phyloP scores from a whole-genome alignment of 2,888 invertebrate genomes.

The Andrena fulva region DNA sequence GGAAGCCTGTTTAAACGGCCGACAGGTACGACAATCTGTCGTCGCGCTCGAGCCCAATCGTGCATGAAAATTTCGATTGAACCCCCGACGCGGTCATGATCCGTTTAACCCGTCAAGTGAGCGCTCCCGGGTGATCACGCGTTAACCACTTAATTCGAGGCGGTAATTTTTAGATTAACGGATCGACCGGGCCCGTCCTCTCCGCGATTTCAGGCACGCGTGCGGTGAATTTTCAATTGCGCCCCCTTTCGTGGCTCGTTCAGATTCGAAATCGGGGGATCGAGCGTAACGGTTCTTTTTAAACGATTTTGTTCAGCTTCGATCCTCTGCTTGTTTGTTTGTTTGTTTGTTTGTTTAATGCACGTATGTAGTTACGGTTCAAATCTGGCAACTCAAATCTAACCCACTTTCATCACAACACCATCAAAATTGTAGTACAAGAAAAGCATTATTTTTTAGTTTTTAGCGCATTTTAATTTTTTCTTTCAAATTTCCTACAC shows the following conservation, averaged over 20 bases:
- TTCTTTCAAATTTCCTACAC: not conserved
- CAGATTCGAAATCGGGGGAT: not conserved
- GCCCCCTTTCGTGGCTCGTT: not conserved
- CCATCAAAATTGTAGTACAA: no score
- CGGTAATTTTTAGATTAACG: constrained; percentile 51
- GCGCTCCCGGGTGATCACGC: constrained; percentile 46
- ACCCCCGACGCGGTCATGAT: constrained; percentile 47
- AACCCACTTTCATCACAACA: no score
- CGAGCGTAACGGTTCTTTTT: not conserved
- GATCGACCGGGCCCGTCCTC: not conserved
- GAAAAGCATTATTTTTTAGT: no score
- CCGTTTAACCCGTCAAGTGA: constrained; percentile 59
- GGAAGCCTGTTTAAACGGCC: constrained; percentile 53
- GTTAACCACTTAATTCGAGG: constrained; percentile 54
- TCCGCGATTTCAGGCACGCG: constrained; percentile 5
- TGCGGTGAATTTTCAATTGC: constrained; percentile 1
- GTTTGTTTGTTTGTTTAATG: no score
- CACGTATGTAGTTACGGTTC: no score
- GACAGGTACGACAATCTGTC: constrained; percentile 62
- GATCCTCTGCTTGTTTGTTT: no score
- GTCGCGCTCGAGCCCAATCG: constrained; percentile 47
- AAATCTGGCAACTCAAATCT: no score
- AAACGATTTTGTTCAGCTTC: no score
- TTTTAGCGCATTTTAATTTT: not conserved
- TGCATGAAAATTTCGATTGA: constrained; percentile 65